Evolutionary conservation across 2,113 vertebrate genomes (phyloP).

Genomic region (Manacus vitellinus): DNA sequence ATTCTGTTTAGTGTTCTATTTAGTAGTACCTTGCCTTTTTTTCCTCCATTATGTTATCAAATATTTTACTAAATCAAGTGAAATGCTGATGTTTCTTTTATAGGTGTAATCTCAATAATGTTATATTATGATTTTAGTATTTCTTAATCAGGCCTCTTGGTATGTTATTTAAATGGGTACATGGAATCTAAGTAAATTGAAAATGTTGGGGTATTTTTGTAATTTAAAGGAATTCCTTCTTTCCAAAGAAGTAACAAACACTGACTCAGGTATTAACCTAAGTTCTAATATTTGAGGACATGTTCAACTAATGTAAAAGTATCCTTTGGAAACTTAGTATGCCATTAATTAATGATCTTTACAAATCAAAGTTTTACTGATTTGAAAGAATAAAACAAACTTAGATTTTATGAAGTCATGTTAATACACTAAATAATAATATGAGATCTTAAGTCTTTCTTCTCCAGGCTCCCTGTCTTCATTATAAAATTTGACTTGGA

Average conservation of each 20-base stretch:
- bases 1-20: background rate
- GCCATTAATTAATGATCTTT: background rate
- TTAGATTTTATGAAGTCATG: background rate
- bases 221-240: background rate
- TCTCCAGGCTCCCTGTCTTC: constrained; percentile 68
- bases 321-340: background rate
- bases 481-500: constrained; percentile 61
- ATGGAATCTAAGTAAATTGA: background rate
- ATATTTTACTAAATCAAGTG: background rate
- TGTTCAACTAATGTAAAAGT: background rate
- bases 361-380: background rate
- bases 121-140: background rate
- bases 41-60: background rate
- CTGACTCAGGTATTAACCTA: background rate
- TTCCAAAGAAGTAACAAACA: background rate
- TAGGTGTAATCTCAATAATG: background rate
- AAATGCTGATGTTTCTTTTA: background rate
- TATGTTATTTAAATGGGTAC: background rate
- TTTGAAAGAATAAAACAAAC: background rate
- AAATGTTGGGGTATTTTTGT: background rate
- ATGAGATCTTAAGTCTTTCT: background rate
- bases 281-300: background rate
- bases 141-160: background rate
- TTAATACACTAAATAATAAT: background rate
- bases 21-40: background rate